Conservation (phyloP, 2,113 vertebrate species). For the Steatornis caripensis region DNA sequence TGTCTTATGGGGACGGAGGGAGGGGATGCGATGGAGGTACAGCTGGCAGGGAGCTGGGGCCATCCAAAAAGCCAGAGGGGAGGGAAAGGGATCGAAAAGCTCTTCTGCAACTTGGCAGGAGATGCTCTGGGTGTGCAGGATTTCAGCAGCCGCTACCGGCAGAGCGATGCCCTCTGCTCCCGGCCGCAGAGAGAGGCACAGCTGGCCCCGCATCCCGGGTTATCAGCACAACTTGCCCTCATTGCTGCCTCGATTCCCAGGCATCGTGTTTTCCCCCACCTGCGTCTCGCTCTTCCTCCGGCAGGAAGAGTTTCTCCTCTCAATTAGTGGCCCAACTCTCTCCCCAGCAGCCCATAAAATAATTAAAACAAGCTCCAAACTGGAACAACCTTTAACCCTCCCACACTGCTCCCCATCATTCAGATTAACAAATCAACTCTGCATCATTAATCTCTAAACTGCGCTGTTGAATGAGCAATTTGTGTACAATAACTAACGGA, state of each 20-base stretch:
- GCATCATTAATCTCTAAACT: conserved; percentile 70
- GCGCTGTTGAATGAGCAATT: conserved; percentile 68
- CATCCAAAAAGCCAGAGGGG: background rate
- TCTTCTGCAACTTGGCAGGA: background rate
- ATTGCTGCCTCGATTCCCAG: accelerated
- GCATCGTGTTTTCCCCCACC: background rate
- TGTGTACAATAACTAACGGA: background rate
- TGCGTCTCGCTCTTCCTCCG: accelerated
- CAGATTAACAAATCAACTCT: conserved; percentile 45
- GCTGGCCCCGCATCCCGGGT: accelerated
- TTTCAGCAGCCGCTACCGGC: background rate
- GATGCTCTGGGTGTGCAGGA: background rate
- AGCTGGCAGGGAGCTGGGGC: background rate
- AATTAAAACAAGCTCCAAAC: background rate
- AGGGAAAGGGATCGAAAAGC: background rate
- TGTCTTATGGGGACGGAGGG: background rate
- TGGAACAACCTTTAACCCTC: conserved; percentile 9
- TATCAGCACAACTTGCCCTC: background rate
- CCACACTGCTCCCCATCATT: accelerated
- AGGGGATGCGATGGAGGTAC: background rate
- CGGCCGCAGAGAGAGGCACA: background rate
- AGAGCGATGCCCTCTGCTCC: background rate
- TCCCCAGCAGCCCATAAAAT: background rate
- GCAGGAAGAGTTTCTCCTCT: background rate
- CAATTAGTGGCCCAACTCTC: background rate